Conservation (phyloP, 2,113 vertebrate species). For the Catharus fuscescens region DNA sequence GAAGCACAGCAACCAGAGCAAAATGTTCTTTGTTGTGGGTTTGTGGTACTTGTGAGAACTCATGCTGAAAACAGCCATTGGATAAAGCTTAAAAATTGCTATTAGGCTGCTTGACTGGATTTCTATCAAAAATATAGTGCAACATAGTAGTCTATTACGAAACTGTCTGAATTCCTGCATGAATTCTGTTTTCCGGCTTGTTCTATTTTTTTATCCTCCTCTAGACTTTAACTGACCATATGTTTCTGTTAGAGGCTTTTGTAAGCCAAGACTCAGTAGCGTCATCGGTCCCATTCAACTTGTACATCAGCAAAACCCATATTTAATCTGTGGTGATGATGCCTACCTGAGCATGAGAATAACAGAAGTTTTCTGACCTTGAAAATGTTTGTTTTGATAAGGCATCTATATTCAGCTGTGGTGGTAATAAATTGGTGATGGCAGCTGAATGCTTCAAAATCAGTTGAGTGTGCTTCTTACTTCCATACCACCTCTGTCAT, state of each 20-base stretch:
- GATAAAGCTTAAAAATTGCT: background rate
- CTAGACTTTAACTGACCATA: fast-evolving
- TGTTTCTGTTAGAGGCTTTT: background rate
- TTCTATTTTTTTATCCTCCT: background rate
- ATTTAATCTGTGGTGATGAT: background rate
- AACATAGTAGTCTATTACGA: background rate
- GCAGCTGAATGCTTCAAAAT: background rate
- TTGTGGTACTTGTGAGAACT: background rate
- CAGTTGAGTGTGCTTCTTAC: background rate
- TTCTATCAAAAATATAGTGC: fast-evolving
- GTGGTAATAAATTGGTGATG: background rate
- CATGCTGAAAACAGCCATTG: background rate
- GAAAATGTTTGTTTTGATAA: background rate
- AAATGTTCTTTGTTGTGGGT: background rate
- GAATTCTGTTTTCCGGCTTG: background rate
- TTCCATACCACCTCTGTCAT: background rate
- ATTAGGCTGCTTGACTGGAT: background rate
- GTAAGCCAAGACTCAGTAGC: background rate
- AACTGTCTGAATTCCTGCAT: background rate
- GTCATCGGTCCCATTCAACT: background rate
- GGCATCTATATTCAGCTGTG: background rate
- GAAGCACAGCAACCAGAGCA: background rate
- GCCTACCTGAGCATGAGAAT: background rate
- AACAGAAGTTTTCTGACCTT: background rate
- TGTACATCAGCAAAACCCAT: background rate